Evolutionary conservation across 2,888 invertebrate species (phyloP), one percentile per base, ranked within the genome.

Genomic region (Vanessa cardui): DNA sequence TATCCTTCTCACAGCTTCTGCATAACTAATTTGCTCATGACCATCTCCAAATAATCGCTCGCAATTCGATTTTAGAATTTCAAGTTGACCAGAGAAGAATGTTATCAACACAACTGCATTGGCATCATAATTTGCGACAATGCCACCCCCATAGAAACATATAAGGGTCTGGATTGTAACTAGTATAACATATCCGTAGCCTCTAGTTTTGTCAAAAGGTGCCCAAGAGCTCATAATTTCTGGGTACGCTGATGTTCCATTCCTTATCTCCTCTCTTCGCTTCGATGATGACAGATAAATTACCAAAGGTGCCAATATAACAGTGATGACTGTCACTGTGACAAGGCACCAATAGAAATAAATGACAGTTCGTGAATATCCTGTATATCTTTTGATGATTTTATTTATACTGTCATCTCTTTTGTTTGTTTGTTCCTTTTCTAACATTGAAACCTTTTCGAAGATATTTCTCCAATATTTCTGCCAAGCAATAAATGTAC

Each of bases 221-320:
- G 83, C 72, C 90, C 90, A 91, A 2, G 90, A 88, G 60, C 90
- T 90, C 77, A 90, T 79, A 63, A 90, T 87, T 76, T 90, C 89
- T 50, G 91, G 90, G 76, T 86, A 88, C 2, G 84, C 77, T 6
- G 68, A 26, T 5, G 80, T 76, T 1, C 82, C 85, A 70, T 87
- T 85, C 26, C 62, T 77, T 1, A 84, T 80, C 3, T 75, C 68
- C 16, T 73, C 73, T 21, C 80, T 76, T 26, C 73, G 69, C 2
- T 77, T 76, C 5, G 76, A 21, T 2, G 86, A 83, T 0, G 86
- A 79, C n/a, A 84, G 63, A 66, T 77, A 85, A 9, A 78, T 78
- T 0, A 80, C 74, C 2, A 88, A 66, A 0, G 90, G 90, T n/a
- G 89, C 83, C 5, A 89, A 58, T 49, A 85, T 80, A 0, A 90